Base-by-base conservation (phyloP, 2,797 vertebrate genomes). In the Menidia menidia region DNA sequence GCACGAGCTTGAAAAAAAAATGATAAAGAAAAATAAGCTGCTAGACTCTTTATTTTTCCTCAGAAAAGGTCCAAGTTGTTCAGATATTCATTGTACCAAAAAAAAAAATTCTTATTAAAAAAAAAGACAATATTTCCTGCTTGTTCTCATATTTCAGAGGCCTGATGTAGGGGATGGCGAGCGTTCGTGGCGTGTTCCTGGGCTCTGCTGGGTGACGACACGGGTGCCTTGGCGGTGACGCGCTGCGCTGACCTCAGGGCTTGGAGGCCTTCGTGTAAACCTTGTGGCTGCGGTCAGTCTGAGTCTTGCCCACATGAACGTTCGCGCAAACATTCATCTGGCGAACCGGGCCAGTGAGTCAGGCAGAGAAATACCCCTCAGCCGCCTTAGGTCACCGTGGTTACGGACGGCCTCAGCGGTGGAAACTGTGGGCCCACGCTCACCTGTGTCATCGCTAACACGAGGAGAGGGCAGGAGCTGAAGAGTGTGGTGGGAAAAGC, bases 291-390 rank as follows among this genome's bases (percentile, higher is more conserved):
- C 9, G 61, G 71, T 67, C 69, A 64, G 41, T 58, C 66, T 58
- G 58, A 78, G 70, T 66, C 66, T 70, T 60, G 70, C 84, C 85
- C 82, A 67, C 83, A 77, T 64, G 45, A 47, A 41, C 33, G 9
- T 47, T 45, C 47, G 60, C 61, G 77, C 75, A 75, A 60, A 63
- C 42, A 43, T 52, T 54, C 60, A 66, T 69, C 77, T 58, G 47
- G 50, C 62, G 60, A 73, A 71, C 71, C 60, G 60, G 25, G 53
- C 50, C 62, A 14, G 53, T 88, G 86, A 90, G 62, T 86, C 78
- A 89, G 64, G 45, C 71, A 41, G 64, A 77, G 47, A 64, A 64
- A 82, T 41, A 53, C 41, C 60, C 64, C 54, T 11, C 33, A 35
- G 47, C 64, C 32, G 25, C 56, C 6, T 1, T 35, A 14, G 15